Percentiles rank a stretch among this genome's conserved stretches.
Conservation (phyloP, 1,140 invertebrate species). For the Phortica variegata region DNA sequence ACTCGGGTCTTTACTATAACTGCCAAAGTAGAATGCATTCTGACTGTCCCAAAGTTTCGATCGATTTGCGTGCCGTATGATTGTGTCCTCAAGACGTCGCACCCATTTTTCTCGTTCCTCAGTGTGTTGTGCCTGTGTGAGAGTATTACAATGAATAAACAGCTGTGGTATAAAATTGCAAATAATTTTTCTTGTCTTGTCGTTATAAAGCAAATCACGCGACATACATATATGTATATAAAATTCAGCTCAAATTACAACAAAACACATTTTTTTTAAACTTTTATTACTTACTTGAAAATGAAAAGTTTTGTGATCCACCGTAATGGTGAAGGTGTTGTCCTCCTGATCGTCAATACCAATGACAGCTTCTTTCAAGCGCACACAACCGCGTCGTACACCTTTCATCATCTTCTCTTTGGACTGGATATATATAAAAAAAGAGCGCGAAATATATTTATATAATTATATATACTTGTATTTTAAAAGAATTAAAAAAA, state of each 20-base stretch:
- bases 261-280: slow-evolving; percentile 16
- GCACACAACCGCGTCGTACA: slow-evolving; percentile 91
- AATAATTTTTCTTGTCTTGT: slow-evolving; percentile 45
- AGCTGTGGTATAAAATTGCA: slow-evolving; percentile 1
- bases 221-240: not conserved
- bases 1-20: slow-evolving; percentile 48
- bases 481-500: not conserved
- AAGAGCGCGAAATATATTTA: no score
- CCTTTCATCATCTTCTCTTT: slow-evolving; percentile 99
- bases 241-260: not conserved
- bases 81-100: slow-evolving; percentile 89
- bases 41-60: slow-evolving; percentile 58
- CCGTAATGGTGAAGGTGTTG: slow-evolving; percentile 98
- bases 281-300: slow-evolving; percentile 69
- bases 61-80: slow-evolving; percentile 76
- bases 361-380: slow-evolving; percentile 90
- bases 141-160: slow-evolving; percentile 6
- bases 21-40: slow-evolving; percentile 38
- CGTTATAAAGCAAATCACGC: slow-evolving; percentile 32
- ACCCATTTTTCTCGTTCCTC: slow-evolving; percentile 97
- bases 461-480: not conserved
- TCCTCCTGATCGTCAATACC: slow-evolving; percentile 99
- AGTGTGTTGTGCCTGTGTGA: slow-evolving; percentile 78
- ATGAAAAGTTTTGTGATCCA: slow-evolving; percentile 98
- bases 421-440: slow-evolving; percentile 68